A percentile compares a stretch with the other conserved stretches of the same genome.
Evolutionary conservation across 2,797 vertebrate species (phyloP).

Genomic region (Discoglossus pictus): DNA sequence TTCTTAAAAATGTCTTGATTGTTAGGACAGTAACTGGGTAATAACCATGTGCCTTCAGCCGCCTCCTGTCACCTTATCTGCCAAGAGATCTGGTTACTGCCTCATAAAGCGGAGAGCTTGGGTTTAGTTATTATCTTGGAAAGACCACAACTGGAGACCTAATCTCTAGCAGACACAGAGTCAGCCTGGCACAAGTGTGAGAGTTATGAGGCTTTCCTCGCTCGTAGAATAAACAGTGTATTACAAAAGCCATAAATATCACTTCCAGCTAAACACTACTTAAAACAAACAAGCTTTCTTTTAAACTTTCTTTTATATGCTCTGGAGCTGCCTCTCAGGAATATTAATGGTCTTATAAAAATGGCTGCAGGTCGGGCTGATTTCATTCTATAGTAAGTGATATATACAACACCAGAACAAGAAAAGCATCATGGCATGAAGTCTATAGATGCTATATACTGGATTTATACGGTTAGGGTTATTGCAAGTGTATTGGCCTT

Average conservation of each 20-base stretch:
- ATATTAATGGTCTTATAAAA: constrained; percentile 42
- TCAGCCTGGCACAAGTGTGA: constrained; percentile 40
- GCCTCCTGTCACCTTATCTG: constrained; percentile 19
- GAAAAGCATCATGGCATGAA: no score
- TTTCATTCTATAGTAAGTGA: constrained; percentile 16
- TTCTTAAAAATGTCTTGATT: neutral
- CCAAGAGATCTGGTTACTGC: constrained; percentile 35
- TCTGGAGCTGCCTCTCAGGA: constrained; percentile 11
- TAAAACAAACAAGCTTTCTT: constrained; percentile 29
- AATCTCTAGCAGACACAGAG: constrained; percentile 37
- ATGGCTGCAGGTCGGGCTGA: constrained; percentile 10
- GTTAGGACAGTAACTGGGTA: constrained; percentile 16
- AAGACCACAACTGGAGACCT: constrained; percentile 34
- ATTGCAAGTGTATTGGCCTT: no score
- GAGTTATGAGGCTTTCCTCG: constrained; percentile 38
- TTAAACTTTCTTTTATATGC: constrained; percentile 30
- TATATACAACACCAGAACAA: constrained; percentile 42
- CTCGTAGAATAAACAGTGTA: constrained; percentile 35
- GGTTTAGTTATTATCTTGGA: constrained; percentile 38
- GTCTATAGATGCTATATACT: neutral
- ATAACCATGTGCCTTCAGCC: constrained; percentile 5
- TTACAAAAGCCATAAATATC: constrained; percentile 31
- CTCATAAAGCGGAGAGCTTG: constrained; percentile 40
- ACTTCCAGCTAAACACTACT: constrained; percentile 33
- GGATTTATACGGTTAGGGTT: neutral